phyloP scores from a whole-genome alignment of 92 coral and sea anemone genomes.

The Epizoanthus illoricatus region DNA sequence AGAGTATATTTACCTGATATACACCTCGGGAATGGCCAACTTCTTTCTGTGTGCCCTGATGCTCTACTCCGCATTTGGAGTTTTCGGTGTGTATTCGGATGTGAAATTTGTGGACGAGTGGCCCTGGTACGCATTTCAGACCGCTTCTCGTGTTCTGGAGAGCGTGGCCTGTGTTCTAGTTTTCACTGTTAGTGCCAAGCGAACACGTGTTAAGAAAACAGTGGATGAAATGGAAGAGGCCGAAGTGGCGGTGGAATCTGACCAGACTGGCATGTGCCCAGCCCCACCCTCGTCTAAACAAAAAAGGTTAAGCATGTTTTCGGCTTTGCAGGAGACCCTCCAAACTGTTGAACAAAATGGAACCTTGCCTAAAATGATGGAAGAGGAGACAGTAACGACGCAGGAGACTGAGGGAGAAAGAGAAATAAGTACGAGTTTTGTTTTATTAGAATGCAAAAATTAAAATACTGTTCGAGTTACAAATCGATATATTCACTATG shows the following conservation, averaged over 20 bases:
- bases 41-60: slow-evolving; percentile 49
- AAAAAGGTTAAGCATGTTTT: slow-evolving; percentile 61
- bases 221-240: slow-evolving; percentile 23
- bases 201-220: slow-evolving; percentile 49
- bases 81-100: slow-evolving; percentile 76
- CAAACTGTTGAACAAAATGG: not conserved
- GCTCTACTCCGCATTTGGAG: slow-evolving; percentile 73
- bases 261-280: not conserved
- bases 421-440: no score
- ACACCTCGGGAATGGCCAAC: slow-evolving; percentile 69
- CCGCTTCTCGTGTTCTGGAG: slow-evolving; percentile 66
- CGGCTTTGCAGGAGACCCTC: slow-evolving; percentile 48
- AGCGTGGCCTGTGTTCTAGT: slow-evolving; percentile 61
- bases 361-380: not conserved
- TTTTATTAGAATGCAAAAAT: no score
- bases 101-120: slow-evolving; percentile 66
- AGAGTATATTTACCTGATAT: slow-evolving; percentile 59
- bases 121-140: slow-evolving; percentile 74
- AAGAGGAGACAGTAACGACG: not conserved
- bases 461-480: no score
- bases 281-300: slow-evolving; percentile 17
- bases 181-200: slow-evolving; percentile 78
- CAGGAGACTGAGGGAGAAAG: no score
- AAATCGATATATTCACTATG: no score
- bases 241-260: not conserved